These are phyloP conservation scores for Lasioglossum calceatum DNA, from an alignment of 2,888 invertebrate species.

Conservation along the genomic window DNA sequence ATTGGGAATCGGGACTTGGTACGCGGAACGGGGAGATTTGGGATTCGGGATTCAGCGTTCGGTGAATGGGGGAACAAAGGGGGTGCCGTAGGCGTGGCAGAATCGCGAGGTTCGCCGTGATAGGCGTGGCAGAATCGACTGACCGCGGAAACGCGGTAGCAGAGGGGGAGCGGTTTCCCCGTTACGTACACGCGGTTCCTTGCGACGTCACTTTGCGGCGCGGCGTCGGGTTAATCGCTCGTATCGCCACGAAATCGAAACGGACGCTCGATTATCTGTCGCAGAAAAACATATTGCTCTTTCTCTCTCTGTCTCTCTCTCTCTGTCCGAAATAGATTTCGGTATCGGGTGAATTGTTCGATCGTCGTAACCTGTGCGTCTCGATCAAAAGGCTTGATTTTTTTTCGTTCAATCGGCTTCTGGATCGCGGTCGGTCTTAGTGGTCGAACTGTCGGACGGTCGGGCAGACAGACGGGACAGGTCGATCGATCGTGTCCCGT, in stretches of 20 bases:
- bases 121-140: conserved; percentile 70
- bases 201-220: conserved; percentile 77
- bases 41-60: conserved; percentile 3
- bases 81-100: conserved; percentile 68
- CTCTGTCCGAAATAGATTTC: neutral
- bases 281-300: neutral
- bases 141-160: conserved; percentile 60
- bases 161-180: conserved; percentile 59
- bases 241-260: conserved; percentile 54
- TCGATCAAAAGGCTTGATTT: neutral
- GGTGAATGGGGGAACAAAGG: conserved; percentile 42
- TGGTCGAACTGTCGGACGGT: neutral
- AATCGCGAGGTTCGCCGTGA: conserved; percentile 56
- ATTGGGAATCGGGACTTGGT: conserved; percentile 12
- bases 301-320: too few relatives aligned
- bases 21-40: conserved; percentile 1
- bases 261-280: conserved; percentile 9
- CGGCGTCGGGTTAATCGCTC: conserved; percentile 73
- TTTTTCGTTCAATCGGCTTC: neutral
- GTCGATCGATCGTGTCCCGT: conserved; percentile 41
- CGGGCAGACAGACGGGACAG: conserved; percentile 18
- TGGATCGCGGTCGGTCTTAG: neutral
- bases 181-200: conserved; percentile 71
- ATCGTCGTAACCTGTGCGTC: neutral
- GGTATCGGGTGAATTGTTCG: neutral